Evolutionary conservation across 2,888 invertebrate genomes (phyloP).

Genomic region (Stenichneumon culpator): DNA sequence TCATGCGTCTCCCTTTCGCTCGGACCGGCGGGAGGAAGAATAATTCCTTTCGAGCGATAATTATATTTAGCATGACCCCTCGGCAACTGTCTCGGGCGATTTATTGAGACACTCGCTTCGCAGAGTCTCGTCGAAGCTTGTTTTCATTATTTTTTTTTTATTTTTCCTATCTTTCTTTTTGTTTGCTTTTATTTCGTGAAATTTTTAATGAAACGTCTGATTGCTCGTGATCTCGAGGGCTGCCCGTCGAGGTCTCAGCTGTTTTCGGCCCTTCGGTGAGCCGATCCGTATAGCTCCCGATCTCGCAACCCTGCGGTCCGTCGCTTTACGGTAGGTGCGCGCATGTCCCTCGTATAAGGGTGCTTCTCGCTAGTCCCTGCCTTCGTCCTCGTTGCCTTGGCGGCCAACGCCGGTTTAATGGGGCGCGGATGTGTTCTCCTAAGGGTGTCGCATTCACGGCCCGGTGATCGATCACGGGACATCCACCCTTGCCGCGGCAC

Average conservation of each 20-base stretch:
- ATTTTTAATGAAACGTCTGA: conserved; percentile 14
- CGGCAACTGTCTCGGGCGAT: conserved; percentile 33
- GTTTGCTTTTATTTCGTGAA: conserved; percentile 8
- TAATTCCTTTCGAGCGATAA: conserved; percentile 41
- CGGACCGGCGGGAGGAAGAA: background rate
- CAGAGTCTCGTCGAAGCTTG: conserved; percentile 2
- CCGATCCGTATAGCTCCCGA: conserved; percentile 21
- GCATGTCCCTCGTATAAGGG: conserved; percentile 77
- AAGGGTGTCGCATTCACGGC: conserved; percentile 82
- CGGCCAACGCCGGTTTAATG: conserved; percentile 78
- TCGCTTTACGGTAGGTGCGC: conserved; percentile 74
- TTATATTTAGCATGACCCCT: conserved; percentile 55
- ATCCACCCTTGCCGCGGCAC: conserved; percentile 78
- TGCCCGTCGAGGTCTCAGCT: conserved; percentile 67
- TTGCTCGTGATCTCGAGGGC: conserved; percentile 11
- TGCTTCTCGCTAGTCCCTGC: conserved; percentile 50
- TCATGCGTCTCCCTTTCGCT: conserved; percentile 49
- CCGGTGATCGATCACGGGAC: conserved; percentile 83
- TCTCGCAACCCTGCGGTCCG: conserved; percentile 50
- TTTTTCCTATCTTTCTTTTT: background rate
- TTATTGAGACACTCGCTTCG: conserved; percentile 40
- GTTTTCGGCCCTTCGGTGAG: conserved; percentile 68
- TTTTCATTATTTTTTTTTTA: background rate
- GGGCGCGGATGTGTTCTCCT: conserved; percentile 82
- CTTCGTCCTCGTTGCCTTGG: conserved; percentile 56